Conservation (phyloP, 2,113 vertebrate species). For the Tringa solitaria region DNA sequence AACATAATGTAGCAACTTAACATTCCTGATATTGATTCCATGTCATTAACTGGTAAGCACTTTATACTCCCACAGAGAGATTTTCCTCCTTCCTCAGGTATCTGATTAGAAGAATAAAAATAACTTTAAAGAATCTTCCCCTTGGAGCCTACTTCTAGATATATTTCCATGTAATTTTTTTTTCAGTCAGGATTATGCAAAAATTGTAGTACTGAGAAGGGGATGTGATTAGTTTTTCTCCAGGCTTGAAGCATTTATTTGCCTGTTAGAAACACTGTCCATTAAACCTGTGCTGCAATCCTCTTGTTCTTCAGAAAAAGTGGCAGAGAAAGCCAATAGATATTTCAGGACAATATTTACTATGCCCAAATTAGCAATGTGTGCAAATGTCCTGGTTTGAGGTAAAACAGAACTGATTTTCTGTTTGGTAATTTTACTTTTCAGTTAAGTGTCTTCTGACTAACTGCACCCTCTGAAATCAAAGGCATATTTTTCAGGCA, state of each 20-base stretch:
- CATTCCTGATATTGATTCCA: not conserved
- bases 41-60: slow-evolving; percentile 11
- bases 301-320: not conserved
- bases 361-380: not conserved
- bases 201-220: not conserved
- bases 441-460: not conserved
- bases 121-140: not conserved
- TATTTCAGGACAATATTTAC: not conserved
- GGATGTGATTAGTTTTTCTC: not conserved
- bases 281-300: not conserved
- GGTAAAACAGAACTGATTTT: not conserved
- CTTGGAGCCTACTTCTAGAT: not conserved
- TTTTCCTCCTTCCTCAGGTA: not conserved
- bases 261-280: not conserved
- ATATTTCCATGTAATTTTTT: not conserved
- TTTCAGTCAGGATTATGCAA: not conserved
- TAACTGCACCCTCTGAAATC: not conserved
- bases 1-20: not conserved
- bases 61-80: not conserved
- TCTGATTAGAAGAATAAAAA: slow-evolving; percentile 17
- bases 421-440: not conserved
- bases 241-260: not conserved
- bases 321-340: not conserved
- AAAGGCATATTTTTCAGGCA: not conserved
- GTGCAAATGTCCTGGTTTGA: not conserved